Conservation (phyloP, 2,113 vertebrate genomes). For the Cepphus grylle region DNA sequence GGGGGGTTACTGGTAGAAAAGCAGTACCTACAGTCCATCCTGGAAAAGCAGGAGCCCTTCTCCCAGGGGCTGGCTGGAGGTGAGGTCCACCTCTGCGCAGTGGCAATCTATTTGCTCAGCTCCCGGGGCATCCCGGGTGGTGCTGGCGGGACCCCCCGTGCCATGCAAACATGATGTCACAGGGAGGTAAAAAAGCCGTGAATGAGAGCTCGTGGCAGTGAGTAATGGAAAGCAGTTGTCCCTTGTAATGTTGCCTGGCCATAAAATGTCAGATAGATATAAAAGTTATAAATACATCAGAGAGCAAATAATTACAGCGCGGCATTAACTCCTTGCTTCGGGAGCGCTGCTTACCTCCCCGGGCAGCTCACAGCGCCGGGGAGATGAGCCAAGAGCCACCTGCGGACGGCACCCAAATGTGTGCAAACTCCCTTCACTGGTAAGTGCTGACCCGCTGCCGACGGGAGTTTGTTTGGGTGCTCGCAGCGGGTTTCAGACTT, state of each 20-base stretch:
- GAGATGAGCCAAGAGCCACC: not conserved
- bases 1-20: not conserved
- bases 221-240: slow-evolving; percentile 37
- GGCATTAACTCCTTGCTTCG: not conserved
- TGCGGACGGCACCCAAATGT: not conserved
- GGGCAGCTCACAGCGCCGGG: not conserved
- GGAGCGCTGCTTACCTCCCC: not conserved
- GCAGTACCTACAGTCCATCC: not conserved
- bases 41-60: not conserved
- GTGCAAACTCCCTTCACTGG: not conserved
- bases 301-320: not conserved
- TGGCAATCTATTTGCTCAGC: not conserved
- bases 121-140: not conserved
- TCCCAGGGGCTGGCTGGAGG: not conserved
- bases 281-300: slow-evolving; percentile 43
- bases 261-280: slow-evolving; percentile 40
- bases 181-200: not conserved
- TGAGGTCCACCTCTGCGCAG: not conserved
- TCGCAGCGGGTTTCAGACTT: not conserved
- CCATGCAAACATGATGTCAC: not conserved
- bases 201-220: not conserved
- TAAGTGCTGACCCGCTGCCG: not conserved
- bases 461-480: not conserved
- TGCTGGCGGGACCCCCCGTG: not conserved
- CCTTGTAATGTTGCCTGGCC: not conserved